Evolutionary conservation across 2,797 vertebrate species (phyloP).

Genomic region (Eptatretus atami): DNA sequence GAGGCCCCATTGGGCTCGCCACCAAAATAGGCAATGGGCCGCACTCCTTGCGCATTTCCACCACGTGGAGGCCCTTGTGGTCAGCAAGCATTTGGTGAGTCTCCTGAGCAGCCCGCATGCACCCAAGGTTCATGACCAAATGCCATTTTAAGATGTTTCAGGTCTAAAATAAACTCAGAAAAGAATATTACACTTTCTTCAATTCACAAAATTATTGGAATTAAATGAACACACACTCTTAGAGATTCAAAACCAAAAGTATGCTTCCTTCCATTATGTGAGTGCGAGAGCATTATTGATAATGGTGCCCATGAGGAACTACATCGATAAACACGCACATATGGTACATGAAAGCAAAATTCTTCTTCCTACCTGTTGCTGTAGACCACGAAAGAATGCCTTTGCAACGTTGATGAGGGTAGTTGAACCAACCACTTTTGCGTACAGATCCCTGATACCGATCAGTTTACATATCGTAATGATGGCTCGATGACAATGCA

Average conservation of each 20-base stretch:
- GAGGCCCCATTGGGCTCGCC: conserved; percentile 19
- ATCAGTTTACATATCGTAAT: conserved; percentile 67
- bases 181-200: too few relatives aligned
- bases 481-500: conserved; percentile 56
- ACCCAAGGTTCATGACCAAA: neutral
- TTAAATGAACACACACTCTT: neutral
- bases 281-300: neutral
- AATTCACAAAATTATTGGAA: too few relatives aligned
- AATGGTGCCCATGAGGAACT: neutral
- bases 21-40: conserved; percentile 39
- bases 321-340: too few relatives aligned
- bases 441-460: conserved; percentile 64
- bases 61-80: conserved; percentile 38
- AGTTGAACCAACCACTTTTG: conserved; percentile 30
- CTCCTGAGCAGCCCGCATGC: conserved; percentile 20
- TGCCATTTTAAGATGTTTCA: too few relatives aligned
- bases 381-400: conserved; percentile 43
- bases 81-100: conserved; percentile 42
- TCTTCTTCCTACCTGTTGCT: conserved; percentile 30
- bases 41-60: conserved; percentile 39
- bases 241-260: neutral
- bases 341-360: too few relatives aligned
- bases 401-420: conserved; percentile 56
- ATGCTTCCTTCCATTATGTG: neutral
- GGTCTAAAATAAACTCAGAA: too few relatives aligned